These are phyloP conservation scores for Nesidiocoris tenuis DNA, from an alignment of 2,888 invertebrate genomes.

Conservation along the genomic window DNA sequence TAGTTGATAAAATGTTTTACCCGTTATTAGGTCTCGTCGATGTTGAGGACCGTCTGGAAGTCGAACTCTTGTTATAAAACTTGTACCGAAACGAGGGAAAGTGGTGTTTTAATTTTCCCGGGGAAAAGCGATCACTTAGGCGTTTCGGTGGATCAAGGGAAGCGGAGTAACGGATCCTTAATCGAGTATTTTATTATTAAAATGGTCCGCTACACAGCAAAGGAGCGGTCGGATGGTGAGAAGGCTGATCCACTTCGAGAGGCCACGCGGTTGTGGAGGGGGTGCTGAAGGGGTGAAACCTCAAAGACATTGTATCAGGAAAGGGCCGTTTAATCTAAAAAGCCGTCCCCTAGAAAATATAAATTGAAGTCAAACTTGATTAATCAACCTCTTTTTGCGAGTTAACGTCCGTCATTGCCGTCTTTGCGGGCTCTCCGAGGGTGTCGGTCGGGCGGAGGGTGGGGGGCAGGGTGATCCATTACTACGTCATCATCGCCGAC, in stretches of 20 bases:
- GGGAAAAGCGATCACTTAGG: constrained; percentile 34
- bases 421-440: constrained; percentile 14
- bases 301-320: constrained; percentile 41
- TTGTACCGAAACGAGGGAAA: constrained; percentile 30
- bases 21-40: constrained; percentile 22
- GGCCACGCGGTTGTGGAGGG: neutral
- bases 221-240: neutral
- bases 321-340: constrained; percentile 39
- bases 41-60: constrained; percentile 18
- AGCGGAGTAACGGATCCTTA: constrained; percentile 23
- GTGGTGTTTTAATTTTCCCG: constrained; percentile 40
- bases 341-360: constrained; percentile 41
- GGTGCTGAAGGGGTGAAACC: constrained; percentile 9
- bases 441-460: constrained; percentile 6
- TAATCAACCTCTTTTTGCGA: constrained; percentile 42
- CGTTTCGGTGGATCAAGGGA: constrained; percentile 4
- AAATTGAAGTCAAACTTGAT: constrained; percentile 45
- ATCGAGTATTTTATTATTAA: constrained; percentile 43
- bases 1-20: constrained; percentile 32
- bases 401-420: constrained; percentile 11
- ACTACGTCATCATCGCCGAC: constrained; percentile 47
- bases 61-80: constrained; percentile 30
- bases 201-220: constrained; percentile 15
- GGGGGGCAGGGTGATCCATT: constrained; percentile 31
- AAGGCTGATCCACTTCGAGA: neutral